A percentile compares a stretch with the other conserved stretches of the same genome.
These are phyloP conservation scores for Arion vulgaris DNA, from an alignment of 1,140 invertebrate species.

Conservation along the genomic window DNA sequence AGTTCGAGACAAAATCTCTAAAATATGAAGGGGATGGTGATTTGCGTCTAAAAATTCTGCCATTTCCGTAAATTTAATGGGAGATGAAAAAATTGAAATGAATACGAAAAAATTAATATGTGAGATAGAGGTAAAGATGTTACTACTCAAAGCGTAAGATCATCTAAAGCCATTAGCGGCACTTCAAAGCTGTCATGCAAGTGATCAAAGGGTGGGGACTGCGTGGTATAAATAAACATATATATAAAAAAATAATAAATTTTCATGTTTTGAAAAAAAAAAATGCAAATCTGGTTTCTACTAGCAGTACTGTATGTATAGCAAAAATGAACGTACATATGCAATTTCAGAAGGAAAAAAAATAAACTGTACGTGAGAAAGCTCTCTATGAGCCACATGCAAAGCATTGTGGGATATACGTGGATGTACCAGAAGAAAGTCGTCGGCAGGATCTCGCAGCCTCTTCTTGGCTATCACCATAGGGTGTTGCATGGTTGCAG, in stretches of 20 bases:
- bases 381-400: slow-evolving; percentile 70
- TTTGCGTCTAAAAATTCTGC: too few relatives aligned
- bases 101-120: slow-evolving; percentile 1
- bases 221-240: neutral
- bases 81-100: neutral
- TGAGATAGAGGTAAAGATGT: neutral
- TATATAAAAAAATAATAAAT: neutral
- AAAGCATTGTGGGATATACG: slow-evolving; percentile 72
- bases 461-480: slow-evolving; percentile 87
- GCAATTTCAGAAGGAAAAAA: neutral
- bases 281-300: neutral
- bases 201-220: neutral
- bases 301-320: neutral
- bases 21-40: too few relatives aligned
- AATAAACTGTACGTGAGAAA: slow-evolving; percentile 5
- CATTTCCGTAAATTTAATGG: neutral
- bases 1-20: too few relatives aligned
- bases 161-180: slow-evolving; percentile 24
- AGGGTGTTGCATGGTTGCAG: slow-evolving; percentile 17
- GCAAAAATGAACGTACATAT: neutral
- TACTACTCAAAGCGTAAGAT: slow-evolving; percentile 6
- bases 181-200: slow-evolving; percentile 30
- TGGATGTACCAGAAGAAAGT: slow-evolving; percentile 90
- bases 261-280: neutral
- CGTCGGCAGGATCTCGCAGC: slow-evolving; percentile 85